Evolutionary conservation across 2,113 vertebrate species (phyloP).

Genomic region (Mobula hypostoma): DNA sequence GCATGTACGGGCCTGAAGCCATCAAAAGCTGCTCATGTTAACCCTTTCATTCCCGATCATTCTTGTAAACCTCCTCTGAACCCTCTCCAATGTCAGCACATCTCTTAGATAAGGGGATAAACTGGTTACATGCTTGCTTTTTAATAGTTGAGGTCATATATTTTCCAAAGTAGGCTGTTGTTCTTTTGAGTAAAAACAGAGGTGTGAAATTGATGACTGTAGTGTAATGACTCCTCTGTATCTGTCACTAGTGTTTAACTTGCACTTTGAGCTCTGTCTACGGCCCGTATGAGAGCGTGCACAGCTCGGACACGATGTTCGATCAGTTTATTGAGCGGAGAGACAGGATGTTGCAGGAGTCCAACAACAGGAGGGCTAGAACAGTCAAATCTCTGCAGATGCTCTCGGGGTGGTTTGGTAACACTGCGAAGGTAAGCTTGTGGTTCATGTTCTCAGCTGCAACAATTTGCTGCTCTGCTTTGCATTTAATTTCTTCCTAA

Average conservation of each 20-base stretch:
- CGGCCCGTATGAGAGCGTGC: conserved; percentile 45
- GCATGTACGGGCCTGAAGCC: too few species aligned
- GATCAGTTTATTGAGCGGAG: conserved; percentile 58
- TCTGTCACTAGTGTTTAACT: conserved; percentile 37
- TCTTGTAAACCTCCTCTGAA: too few species aligned
- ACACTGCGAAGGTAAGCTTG: conserved; percentile 49
- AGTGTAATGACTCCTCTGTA: background rate
- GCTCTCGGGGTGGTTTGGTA: conserved; percentile 55
- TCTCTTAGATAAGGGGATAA: background rate
- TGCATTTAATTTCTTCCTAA: background rate
- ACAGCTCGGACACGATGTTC: conserved; percentile 50
- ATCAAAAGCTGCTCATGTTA: too few species aligned
- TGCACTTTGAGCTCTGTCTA: conserved; percentile 49
- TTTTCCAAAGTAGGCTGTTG: too few species aligned
- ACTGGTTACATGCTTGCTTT: background rate
- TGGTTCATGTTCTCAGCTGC: background rate
- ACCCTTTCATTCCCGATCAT: too few species aligned
- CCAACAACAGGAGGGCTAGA: conserved; percentile 48
- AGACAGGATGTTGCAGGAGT: conserved; percentile 49
- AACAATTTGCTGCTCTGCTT: too few species aligned
- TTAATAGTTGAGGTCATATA: background rate
- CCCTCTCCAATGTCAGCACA: too few species aligned
- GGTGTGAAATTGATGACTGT: background rate
- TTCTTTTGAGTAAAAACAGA: background rate
- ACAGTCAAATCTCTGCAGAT: conserved; percentile 50